Percentiles rank a stretch among this genome's conserved stretches.
phyloP scores from a whole-genome alignment of 2,888 invertebrate species.

The Synergus umbraculus region DNA sequence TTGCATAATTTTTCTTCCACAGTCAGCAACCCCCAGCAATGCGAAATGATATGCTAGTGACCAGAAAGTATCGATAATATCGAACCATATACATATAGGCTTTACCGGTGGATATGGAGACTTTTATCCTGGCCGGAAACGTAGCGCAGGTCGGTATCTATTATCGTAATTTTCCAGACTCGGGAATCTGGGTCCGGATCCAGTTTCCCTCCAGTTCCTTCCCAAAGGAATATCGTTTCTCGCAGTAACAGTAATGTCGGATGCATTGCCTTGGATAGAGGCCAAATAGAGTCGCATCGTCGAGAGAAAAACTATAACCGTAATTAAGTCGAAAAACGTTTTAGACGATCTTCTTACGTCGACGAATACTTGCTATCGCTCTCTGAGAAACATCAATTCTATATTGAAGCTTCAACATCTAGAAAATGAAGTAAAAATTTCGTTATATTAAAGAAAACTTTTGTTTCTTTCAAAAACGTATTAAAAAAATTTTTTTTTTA shows the following conservation, averaged over 20 bases:
- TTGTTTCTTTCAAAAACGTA: too few species aligned
- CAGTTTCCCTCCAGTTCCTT: conserved; percentile 33
- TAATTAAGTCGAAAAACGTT: conserved; percentile 30
- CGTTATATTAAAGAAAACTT: too few species aligned
- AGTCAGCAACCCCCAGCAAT: conserved; percentile 16
- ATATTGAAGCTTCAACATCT: not conserved
- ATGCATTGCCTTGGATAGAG: conserved; percentile 25
- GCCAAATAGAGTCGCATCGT: conserved; percentile 35
- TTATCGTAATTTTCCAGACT: conserved; percentile 39
- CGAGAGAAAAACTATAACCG: conserved; percentile 20
- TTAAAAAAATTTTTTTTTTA: too few species aligned
- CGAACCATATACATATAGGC: conserved; percentile 22
- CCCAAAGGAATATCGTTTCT: conserved; percentile 24
- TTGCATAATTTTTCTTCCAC: not conserved
- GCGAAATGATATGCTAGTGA: conserved; percentile 15
- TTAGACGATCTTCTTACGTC: conserved; percentile 6
- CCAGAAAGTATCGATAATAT: conserved; percentile 32
- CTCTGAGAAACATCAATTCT: not conserved
- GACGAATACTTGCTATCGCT: not conserved
- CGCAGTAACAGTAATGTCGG: conserved; percentile 10
- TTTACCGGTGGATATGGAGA: conserved; percentile 13
- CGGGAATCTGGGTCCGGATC: conserved; percentile 25
- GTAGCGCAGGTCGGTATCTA: conserved; percentile 24
- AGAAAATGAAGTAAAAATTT: not conserved
- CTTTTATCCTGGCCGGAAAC: conserved; percentile 37